These are phyloP conservation scores for Guaruba guarouba DNA, from an alignment of 2,113 vertebrate genomes.

Conservation along the genomic window DNA sequence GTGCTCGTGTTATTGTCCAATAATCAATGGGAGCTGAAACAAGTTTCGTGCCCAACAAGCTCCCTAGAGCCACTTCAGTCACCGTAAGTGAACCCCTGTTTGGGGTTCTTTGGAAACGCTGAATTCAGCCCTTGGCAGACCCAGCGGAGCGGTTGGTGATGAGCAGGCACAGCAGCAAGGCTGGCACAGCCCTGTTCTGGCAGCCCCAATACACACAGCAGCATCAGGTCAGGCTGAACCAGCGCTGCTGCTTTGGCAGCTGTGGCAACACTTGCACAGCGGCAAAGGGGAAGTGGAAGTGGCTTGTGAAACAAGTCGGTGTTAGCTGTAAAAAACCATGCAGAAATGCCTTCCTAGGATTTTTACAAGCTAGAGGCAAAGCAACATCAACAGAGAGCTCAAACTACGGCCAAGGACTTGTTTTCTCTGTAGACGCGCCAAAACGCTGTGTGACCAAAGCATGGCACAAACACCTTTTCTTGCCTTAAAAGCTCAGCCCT, in stretches of 20 bases:
- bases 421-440: accelerated
- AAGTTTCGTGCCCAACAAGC: neutral
- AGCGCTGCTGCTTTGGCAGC: neutral
- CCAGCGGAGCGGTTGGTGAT: neutral
- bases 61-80: neutral
- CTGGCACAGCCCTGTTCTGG: neutral
- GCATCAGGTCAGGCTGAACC: accelerated
- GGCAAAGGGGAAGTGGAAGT: slow-evolving; percentile 27
- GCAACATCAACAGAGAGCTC: neutral
- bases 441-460: neutral
- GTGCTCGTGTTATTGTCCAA: neutral
- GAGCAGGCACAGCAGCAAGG: neutral
- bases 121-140: neutral
- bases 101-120: neutral
- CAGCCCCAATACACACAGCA: neutral
- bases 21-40: neutral
- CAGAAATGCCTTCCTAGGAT: neutral
- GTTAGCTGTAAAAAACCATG: neutral
- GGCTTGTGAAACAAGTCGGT: neutral
- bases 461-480: neutral
- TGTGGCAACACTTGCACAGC: neutral
- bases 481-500: neutral
- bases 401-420: neutral
- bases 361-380: neutral
- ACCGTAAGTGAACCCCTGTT: accelerated